phyloP scores from a whole-genome alignment of 2,888 invertebrate genomes.

The Ophion costatus region DNA sequence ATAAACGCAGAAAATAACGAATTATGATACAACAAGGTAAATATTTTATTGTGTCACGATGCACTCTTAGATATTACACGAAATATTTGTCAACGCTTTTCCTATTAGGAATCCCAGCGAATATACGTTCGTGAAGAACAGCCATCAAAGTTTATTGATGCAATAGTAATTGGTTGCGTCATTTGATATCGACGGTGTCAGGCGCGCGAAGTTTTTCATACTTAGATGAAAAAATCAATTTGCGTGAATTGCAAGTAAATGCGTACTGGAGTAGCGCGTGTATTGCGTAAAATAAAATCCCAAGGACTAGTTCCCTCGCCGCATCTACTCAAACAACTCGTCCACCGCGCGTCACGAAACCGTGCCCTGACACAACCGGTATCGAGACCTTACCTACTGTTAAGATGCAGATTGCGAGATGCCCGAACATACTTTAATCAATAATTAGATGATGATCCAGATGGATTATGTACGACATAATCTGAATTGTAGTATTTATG shows the following conservation, averaged over 20 bases:
- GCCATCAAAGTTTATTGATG: neutral
- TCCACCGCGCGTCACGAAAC: neutral
- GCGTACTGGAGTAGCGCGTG: neutral
- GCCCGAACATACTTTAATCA: no score
- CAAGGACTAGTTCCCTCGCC: conserved; percentile 33
- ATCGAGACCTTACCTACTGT: neutral
- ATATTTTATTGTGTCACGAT: no score
- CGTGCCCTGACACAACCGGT: neutral
- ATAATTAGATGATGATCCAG: neutral
- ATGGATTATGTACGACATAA: no score
- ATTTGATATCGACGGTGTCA: neutral
- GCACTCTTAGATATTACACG: no score
- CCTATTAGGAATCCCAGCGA: no score
- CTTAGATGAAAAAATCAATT: conserved; percentile 2
- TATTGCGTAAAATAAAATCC: conserved; percentile 14
- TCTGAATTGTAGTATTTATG: no score
- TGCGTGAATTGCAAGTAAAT: neutral
- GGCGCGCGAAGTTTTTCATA: neutral
- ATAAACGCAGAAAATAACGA: no score
- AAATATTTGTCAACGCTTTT: no score
- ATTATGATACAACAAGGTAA: no score
- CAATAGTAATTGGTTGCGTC: neutral
- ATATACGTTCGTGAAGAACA: no score
- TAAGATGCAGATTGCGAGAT: neutral
- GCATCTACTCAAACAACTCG: conserved; percentile 8